These are phyloP conservation scores for Mactromeris polynyma DNA, from an alignment of 2,888 invertebrate species.

Conservation along the genomic window DNA sequence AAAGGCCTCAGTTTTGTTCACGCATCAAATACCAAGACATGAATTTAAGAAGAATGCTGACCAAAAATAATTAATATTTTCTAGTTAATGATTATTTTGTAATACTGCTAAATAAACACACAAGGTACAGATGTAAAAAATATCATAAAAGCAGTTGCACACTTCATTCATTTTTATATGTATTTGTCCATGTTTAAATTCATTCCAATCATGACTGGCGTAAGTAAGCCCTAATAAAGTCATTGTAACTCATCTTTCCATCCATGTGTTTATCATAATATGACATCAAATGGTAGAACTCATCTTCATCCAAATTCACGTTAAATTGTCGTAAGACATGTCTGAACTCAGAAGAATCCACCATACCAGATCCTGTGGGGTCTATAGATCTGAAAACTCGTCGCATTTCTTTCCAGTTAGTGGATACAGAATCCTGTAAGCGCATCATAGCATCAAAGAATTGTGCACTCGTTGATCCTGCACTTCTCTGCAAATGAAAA, in stretches of 20 bases:
- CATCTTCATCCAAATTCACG: conserved; percentile 84
- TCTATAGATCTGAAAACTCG: conserved; percentile 81
- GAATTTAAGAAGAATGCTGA: neutral
- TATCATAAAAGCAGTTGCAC: neutral
- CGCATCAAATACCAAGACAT: neutral
- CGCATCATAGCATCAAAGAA: conserved; percentile 79
- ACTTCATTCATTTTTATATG: conserved; percentile 20
- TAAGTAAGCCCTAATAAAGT: conserved; percentile 83
- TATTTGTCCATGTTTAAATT: neutral
- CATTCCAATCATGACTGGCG: conserved; percentile 45
- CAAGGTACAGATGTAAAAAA: neutral
- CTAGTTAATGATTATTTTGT: neutral
- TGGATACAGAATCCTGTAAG: conserved; percentile 77
- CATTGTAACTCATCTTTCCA: conserved; percentile 84
- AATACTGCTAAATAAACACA: neutral
- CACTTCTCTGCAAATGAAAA: conserved; percentile 67
- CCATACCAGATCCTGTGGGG: conserved; percentile 72
- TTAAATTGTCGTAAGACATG: conserved; percentile 82
- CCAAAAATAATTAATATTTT: neutral
- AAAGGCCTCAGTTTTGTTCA: neutral
- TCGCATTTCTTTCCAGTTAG: conserved; percentile 86
- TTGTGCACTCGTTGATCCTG: conserved; percentile 68
- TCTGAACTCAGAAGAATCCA: conserved; percentile 81
- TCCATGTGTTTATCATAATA: conserved; percentile 82
- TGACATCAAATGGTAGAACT: conserved; percentile 83